Evolutionary conservation across 2,797 vertebrate species (phyloP).

Genomic region (Loris lydekkerianus): DNA sequence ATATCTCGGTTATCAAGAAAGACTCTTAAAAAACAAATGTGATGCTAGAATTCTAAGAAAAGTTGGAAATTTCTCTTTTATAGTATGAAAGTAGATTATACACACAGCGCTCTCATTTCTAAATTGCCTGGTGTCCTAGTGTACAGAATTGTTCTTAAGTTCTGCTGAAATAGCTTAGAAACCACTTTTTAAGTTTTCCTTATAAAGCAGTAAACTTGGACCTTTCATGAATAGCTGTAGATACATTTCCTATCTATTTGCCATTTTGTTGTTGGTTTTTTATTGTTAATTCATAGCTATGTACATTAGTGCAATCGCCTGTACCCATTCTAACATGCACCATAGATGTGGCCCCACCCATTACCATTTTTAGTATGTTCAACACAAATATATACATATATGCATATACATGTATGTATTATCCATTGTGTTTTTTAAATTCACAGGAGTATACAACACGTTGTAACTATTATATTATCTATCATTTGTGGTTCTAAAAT

Average conservation of each 20-base stretch:
- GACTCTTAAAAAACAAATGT: constrained; percentile 32
- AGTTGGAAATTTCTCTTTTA: not conserved
- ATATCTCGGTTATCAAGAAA: constrained; percentile 9
- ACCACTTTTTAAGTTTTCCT: constrained; percentile 14
- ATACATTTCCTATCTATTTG: not conserved
- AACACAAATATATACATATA: not conserved
- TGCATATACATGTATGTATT: not conserved
- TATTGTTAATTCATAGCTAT: no score
- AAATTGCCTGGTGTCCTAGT: not conserved
- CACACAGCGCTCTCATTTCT: not conserved
- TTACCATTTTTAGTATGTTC: not conserved
- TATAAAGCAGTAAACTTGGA: not conserved
- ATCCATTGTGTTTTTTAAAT: not conserved
- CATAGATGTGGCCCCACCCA: no score
- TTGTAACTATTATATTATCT: not conserved
- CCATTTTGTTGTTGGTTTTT: not conserved
- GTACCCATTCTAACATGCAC: no score
- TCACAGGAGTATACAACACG: not conserved
- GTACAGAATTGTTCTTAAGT: not conserved
- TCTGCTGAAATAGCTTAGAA: not conserved
- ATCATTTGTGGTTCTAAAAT: not conserved
- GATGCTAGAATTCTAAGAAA: constrained; percentile 1
- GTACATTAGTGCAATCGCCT: no score
- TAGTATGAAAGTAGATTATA: not conserved
- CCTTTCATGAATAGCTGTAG: not conserved